Evolutionary conservation across 1,140 invertebrate genomes (phyloP).

Genomic region (Diorhabda elongata): DNA sequence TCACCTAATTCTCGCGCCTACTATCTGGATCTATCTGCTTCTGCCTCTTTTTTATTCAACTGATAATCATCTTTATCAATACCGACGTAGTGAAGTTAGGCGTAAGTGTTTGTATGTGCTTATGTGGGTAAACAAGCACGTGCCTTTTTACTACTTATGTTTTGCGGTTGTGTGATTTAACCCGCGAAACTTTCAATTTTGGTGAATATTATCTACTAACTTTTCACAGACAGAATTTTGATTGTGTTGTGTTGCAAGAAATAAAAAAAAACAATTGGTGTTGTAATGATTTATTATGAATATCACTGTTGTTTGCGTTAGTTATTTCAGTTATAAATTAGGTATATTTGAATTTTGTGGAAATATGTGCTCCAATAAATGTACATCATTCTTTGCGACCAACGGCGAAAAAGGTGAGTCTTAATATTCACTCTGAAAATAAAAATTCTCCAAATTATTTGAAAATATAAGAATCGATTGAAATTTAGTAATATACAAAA

Average conservation of each 20-base stretch:
- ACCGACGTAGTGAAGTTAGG: too few relatives aligned
- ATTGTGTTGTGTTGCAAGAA: neutral
- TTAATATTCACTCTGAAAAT: neutral
- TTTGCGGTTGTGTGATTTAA: neutral
- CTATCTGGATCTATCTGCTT: slow-evolving; percentile 3
- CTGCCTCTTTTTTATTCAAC: neutral
- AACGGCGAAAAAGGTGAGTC: neutral
- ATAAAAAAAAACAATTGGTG: neutral
- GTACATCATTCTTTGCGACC: neutral
- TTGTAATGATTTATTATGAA: neutral
- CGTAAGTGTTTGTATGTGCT: neutral
- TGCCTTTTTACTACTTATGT: neutral
- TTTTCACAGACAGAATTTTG: neutral
- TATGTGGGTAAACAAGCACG: neutral
- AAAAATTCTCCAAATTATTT: neutral
- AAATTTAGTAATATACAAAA: neutral
- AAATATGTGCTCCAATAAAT: neutral
- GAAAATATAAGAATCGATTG: neutral
- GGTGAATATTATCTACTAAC: neutral
- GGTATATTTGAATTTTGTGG: neutral
- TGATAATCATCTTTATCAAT: too few relatives aligned
- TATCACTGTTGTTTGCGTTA: neutral
- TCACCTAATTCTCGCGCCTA: slow-evolving; percentile 18
- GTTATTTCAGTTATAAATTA: neutral
- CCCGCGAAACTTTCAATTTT: neutral